phyloP scores from a whole-genome alignment of 2,113 vertebrate species.

The Hylia prasina region DNA sequence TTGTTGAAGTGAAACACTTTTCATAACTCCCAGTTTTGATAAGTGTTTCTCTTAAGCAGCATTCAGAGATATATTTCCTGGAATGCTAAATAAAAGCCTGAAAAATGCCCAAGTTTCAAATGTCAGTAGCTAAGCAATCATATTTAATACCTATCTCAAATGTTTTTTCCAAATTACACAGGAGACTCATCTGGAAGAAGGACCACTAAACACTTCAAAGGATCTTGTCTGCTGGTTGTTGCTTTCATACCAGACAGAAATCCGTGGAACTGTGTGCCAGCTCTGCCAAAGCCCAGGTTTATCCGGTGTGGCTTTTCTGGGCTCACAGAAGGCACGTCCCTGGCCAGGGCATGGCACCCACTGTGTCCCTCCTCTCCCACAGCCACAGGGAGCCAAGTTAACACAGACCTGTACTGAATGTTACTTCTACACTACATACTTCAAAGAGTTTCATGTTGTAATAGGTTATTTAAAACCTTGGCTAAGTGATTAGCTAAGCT shows the following conservation, averaged over 20 bases:
- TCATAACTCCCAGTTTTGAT: neutral
- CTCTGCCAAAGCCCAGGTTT: neutral
- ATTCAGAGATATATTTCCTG: neutral
- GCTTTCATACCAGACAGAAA: neutral
- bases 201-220: slow-evolving; percentile 19
- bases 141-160: neutral
- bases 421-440: neutral
- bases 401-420: neutral
- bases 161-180: neutral
- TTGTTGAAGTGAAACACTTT: neutral
- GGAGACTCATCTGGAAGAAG: slow-evolving; percentile 6
- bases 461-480: neutral
- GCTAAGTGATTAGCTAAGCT: neutral
- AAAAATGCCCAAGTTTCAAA: neutral
- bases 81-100: neutral
- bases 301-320: accelerated
- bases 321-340: neutral
- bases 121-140: neutral
- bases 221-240: neutral
- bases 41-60: neutral
- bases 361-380: neutral
- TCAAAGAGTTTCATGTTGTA: neutral
- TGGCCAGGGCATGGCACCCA: accelerated
- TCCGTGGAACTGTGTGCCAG: neutral
- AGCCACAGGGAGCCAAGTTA: neutral